Evolutionary conservation across 2,888 invertebrate species (phyloP), one percentile per base, ranked within the genome.

Genomic region (Hydrotaea diabolus): DNA sequence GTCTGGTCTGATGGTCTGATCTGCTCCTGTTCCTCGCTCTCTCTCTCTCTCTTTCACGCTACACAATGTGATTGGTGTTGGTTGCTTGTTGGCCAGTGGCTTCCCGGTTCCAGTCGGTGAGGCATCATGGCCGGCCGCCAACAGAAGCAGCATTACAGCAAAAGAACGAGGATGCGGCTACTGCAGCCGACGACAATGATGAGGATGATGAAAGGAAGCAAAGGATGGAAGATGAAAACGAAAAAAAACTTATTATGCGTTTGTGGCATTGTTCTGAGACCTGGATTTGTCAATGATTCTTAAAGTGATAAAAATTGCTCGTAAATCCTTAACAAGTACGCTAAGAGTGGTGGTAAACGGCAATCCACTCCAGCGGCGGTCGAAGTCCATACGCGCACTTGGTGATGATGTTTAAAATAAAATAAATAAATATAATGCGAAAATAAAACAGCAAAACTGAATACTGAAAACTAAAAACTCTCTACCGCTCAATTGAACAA

Each of bases 221-320:
- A 53, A 46, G 71, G 76, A 82, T 15, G 59, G 19, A 19, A 4
- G 23, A 13, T 17, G 49, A 59, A 23, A 23, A 23, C 5, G 15
- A 13, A 21, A 31, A 23, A 46, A 81, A 79, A 66, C 66, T 79
- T 85, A 78, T 83, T 80, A 81, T 82, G 80, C 77, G 79, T 73
- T 77, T 73, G 73, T 73, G 82, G 79, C 76, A 81, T 85, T 86
- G 88, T 90, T 90, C 88, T 88, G 76, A 88, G 88, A 89, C 89
- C 77, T 85, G 91, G 91, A 91, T 92, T 92, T 91, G 92, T 92
- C 91, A 91, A 89, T 90, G 91, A 91, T 91, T 90, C 89, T 90
- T 89, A 90, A 90, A 91, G 92, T 91, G 91, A 91, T 91, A 91
- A 91, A 92, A 92, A 89, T 91, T 91, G 90, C 92, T 92, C 92